These are phyloP conservation scores for Eublepharis macularius DNA, from an alignment of 2,113 vertebrate genomes.

Conservation along the genomic window DNA sequence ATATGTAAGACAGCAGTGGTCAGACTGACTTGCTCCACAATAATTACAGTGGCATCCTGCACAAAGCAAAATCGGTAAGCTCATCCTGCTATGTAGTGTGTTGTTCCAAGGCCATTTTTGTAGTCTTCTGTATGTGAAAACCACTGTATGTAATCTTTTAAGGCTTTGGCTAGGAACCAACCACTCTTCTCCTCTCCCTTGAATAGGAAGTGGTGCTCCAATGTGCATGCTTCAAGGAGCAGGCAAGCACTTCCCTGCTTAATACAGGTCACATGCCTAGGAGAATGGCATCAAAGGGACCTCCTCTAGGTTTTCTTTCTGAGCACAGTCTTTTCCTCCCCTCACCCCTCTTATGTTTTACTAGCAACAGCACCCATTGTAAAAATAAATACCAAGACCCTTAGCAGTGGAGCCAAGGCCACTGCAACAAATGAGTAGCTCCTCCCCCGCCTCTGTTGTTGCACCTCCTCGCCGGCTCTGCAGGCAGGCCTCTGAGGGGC, in stretches of 20 bases:
- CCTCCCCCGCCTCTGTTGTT: too few species aligned
- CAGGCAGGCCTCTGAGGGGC: too few species aligned
- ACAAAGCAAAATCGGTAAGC: neutral
- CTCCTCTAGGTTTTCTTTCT: neutral
- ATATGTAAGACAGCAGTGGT: too few species aligned
- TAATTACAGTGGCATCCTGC: neutral
- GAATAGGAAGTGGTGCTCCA: neutral
- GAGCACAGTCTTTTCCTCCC: too few species aligned
- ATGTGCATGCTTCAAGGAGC: neutral
- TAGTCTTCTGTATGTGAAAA: neutral
- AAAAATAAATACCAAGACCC: too few species aligned
- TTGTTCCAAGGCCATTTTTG: neutral
- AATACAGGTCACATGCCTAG: neutral
- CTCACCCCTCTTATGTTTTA: too few species aligned
- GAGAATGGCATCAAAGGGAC: neutral
- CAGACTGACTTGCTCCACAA: neutral
- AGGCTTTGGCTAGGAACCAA: neutral
- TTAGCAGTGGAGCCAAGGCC: too few species aligned
- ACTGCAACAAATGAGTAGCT: too few species aligned
- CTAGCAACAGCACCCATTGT: too few species aligned
- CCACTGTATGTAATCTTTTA: neutral
- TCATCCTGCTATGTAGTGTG: neutral
- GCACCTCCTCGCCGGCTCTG: too few species aligned
- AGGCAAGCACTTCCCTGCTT: neutral
- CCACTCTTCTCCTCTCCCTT: neutral